These are phyloP conservation scores for Proisotoma minuta DNA, from an alignment of 2,888 invertebrate genomes.

Conservation along the genomic window DNA sequence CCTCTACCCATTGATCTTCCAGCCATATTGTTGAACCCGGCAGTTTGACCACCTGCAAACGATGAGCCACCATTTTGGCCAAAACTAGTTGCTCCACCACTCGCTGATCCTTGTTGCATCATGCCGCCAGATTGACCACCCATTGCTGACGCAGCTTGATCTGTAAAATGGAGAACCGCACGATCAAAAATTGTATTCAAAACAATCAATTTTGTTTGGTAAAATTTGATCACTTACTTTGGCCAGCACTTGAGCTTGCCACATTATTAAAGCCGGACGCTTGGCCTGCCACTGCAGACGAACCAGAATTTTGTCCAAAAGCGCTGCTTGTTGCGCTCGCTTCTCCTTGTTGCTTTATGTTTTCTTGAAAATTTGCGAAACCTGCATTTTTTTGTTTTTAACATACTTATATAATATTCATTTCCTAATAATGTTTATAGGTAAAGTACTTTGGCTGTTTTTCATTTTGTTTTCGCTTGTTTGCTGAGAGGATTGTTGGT, in stretches of 20 bases:
- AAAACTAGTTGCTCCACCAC: not conserved
- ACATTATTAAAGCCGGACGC: not conserved
- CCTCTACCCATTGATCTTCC: not conserved
- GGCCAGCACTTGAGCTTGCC: not conserved
- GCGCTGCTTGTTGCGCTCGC: no score
- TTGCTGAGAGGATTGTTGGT: no score
- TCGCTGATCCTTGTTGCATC: not conserved
- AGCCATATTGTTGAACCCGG: not conserved
- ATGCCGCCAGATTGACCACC: not conserved
- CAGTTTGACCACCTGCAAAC: not conserved
- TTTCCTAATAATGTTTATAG: no score
- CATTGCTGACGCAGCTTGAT: not conserved
- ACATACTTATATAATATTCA: no score
- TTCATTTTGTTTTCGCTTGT: not conserved
- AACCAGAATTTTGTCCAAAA: not conserved
- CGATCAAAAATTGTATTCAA: not conserved
- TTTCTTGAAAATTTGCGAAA: no score
- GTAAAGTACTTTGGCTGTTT: no score
- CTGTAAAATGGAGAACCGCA: not conserved
- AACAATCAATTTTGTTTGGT: not conserved
- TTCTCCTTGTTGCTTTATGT: no score
- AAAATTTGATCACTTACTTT: not conserved
- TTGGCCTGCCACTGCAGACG: not conserved
- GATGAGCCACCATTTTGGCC: not conserved
- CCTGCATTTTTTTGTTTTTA: no score